Percentiles rank a stretch among this genome's conserved stretches.
These are phyloP conservation scores for Drosophila guanche DNA, from an alignment of 1,140 invertebrate species.

Conservation along the genomic window DNA sequence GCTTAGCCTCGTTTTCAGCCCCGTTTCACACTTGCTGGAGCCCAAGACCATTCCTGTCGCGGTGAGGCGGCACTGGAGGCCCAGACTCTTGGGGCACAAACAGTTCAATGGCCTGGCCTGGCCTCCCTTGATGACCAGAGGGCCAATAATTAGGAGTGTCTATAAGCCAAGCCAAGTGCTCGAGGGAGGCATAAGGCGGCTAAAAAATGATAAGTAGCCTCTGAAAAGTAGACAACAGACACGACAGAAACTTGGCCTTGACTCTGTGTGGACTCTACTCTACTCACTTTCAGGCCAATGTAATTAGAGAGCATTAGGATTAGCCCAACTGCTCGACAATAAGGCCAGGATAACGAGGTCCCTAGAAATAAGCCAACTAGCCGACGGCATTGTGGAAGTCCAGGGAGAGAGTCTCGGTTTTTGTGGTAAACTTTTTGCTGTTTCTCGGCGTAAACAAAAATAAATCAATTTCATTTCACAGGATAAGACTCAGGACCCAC, in stretches of 20 bases:
- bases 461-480: constrained; percentile 72
- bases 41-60: background rate
- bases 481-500: too few relatives aligned
- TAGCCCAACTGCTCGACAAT: constrained; percentile 49
- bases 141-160: constrained; percentile 70
- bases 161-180: constrained; percentile 31
- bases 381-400: constrained; percentile 10
- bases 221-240: constrained; percentile 63
- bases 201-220: constrained; percentile 65
- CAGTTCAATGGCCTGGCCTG: constrained; percentile 51
- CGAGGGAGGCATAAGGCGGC: constrained; percentile 9
- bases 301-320: constrained; percentile 80
- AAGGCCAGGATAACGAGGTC: constrained; percentile 47
- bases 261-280: constrained; percentile 8
- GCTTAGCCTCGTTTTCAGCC: constrained; percentile 1
- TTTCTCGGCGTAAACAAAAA: constrained; percentile 69
- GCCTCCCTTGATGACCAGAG: constrained; percentile 23
- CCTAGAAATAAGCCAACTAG: constrained; percentile 32
- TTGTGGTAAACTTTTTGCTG: constrained; percentile 57
- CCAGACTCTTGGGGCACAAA: background rate
- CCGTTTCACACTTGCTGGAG: background rate
- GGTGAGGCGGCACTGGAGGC: constrained; percentile 34
- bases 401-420: constrained; percentile 7
- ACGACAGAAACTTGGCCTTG: constrained; percentile 46
- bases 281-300: constrained; percentile 52